These are phyloP conservation scores for Cremastobaeus sp. DNA, from an alignment of 2,888 invertebrate genomes.

Conservation along the genomic window DNA sequence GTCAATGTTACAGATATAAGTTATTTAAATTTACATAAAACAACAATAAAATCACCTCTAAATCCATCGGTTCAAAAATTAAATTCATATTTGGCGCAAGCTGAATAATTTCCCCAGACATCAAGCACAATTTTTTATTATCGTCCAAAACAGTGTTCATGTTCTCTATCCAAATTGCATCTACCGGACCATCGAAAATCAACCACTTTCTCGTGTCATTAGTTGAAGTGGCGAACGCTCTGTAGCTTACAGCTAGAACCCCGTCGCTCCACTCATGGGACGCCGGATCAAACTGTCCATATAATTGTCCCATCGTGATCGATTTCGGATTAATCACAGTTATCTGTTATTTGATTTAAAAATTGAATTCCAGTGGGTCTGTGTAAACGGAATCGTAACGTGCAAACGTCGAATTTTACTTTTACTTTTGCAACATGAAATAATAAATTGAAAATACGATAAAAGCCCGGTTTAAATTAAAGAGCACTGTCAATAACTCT, in stretches of 20 bases:
- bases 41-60: conserved; percentile 81
- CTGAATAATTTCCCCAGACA: conserved; percentile 98
- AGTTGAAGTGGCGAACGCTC: conserved; percentile 87
- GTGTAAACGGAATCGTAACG: too few relatives aligned
- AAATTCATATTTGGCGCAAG: conserved; percentile 92
- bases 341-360: conserved; percentile 76
- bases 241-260: conserved; percentile 89
- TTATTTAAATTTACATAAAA: conserved; percentile 2
- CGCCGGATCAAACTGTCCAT: conserved; percentile 95
- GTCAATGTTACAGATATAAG: too few relatives aligned
- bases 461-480: background rate
- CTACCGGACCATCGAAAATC: conserved; percentile 96
- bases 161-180: conserved; percentile 98
- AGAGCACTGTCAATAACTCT: background rate
- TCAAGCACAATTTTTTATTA: conserved; percentile 95
- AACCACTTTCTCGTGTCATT: conserved; percentile 90
- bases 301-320: conserved; percentile 97
- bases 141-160: conserved; percentile 97
- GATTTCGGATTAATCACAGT: conserved; percentile 95
- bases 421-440: too few relatives aligned
- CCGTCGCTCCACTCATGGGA: conserved; percentile 98
- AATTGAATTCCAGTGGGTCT: too few relatives aligned
- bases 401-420: too few relatives aligned
- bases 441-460: too few relatives aligned
- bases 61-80: conserved; percentile 96